Evolutionary conservation across 2,113 vertebrate species (phyloP), one percentile per base, ranked within the genome.

Genomic region (Melospiza melodia): DNA sequence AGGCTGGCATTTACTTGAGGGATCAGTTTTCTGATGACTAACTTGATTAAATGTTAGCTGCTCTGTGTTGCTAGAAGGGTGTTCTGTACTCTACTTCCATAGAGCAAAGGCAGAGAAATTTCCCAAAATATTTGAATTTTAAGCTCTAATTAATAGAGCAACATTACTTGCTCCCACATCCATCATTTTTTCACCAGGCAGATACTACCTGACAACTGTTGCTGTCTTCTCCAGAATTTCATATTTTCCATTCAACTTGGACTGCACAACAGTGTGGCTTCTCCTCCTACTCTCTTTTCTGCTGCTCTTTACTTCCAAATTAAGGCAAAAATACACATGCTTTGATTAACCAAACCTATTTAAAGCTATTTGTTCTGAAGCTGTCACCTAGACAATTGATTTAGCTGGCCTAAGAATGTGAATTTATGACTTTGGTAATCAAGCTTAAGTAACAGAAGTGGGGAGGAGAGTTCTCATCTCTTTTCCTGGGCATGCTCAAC

Each of bases 341-440:
- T 90, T 79, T 79, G 20, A 94, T 83, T 87, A 88, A 90, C 49
- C 49, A 94, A 61, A 54, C 31, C 25, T 76, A 65, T 66, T 93
- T 93, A 37, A 87, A 87, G 46, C 41, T 73, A 61, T 31, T 91
- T 87, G 20, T 73, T 92, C 72, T 57, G 22, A 48, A 72, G 22
- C 35, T 87, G 27, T 88, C 62, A 94, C 67, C 63, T 73, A 86
- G 54, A 41, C 25, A 92, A 83, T 80, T 90, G 73, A 94, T 87
- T 52, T 44, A 73, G 41, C 31, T 85, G 35, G 23, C 39, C 48
- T 63, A 61, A 65, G 82, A 79, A 54, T 20, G 44, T 28, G 35
- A 76, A 83, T 95, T 97, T 80, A 91, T 77, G 1, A 88, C 58
- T 83, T 66, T 5, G 13, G 33, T 75, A 65, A 82, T 41, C 30